These are phyloP conservation scores for Pollimyrus isidori DNA, from an alignment of 2,113 vertebrate genomes.

Conservation along the genomic window DNA sequence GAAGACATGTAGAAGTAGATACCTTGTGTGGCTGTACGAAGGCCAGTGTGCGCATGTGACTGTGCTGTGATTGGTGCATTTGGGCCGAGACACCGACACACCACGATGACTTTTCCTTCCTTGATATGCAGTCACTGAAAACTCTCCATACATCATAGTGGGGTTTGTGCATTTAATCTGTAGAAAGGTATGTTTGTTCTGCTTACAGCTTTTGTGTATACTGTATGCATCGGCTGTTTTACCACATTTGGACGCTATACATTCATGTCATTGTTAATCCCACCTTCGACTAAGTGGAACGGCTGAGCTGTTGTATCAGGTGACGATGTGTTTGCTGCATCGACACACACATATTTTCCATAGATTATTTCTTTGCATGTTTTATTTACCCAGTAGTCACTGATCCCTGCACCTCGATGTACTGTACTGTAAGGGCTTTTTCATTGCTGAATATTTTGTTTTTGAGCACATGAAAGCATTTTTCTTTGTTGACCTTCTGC, in stretches of 20 bases:
- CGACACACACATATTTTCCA: not conserved
- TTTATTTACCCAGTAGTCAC: not conserved
- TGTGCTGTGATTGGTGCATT: not conserved
- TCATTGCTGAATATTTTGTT: not conserved
- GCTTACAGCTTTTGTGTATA: not conserved
- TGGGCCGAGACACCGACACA: not conserved
- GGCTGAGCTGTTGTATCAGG: not conserved
- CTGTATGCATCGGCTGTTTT: not conserved
- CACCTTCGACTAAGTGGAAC: not conserved
- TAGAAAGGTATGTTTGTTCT: not conserved
- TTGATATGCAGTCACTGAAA: not conserved
- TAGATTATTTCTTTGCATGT: not conserved
- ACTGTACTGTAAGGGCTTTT: not conserved
- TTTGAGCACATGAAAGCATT: not conserved
- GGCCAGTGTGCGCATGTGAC: not conserved
- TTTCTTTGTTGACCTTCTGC: not conserved
- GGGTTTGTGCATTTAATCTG: not conserved
- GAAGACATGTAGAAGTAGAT: not conserved
- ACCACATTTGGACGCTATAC: not conserved
- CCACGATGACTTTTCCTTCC: not conserved
- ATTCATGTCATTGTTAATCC: not conserved
- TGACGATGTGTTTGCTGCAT: not conserved
- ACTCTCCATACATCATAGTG: no score
- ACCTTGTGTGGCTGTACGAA: not conserved
- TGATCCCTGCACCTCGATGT: not conserved